Conservation (phyloP, 2,888 invertebrate species). For the Melanargia galathea region DNA sequence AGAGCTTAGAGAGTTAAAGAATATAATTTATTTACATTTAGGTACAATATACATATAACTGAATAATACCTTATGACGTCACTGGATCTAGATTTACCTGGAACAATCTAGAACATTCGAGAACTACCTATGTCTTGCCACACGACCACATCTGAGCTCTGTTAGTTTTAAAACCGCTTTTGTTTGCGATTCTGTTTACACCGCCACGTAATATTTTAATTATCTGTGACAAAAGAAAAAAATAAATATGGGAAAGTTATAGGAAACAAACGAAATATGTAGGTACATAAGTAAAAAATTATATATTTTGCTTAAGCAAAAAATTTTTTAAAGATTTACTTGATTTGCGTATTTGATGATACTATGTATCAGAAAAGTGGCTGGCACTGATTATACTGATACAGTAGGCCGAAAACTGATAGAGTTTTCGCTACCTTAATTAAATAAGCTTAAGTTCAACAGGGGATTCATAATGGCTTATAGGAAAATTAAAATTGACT, state of each 20-base stretch:
- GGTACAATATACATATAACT: constrained; percentile 53
- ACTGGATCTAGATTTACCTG: constrained; percentile 46
- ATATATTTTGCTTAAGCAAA: too few species aligned
- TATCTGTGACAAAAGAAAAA: not conserved
- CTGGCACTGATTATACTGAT: too few species aligned
- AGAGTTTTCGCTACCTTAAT: too few species aligned
- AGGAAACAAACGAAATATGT: too few species aligned
- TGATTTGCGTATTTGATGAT: too few species aligned
- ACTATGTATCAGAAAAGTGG: too few species aligned
- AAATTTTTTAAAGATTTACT: too few species aligned
- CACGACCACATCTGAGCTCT: constrained; percentile 79
- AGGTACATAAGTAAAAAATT: too few species aligned
- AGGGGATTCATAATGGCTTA: too few species aligned
- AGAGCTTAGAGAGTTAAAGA: constrained; percentile 54
- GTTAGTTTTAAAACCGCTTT: constrained; percentile 56
- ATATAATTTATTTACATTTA: constrained; percentile 41
- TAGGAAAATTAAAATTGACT: not conserved
- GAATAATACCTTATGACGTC: constrained; percentile 65
- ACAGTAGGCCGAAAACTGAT: too few species aligned
- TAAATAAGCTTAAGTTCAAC: too few species aligned
- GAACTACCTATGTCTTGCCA: constrained; percentile 76
- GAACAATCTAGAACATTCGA: constrained; percentile 47
- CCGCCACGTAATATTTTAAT: constrained; percentile 52
- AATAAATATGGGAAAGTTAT: too few species aligned
- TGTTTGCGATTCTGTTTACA: constrained; percentile 48